phyloP scores from a whole-genome alignment of 2,888 invertebrate species.

The Torymus texanus region DNA sequence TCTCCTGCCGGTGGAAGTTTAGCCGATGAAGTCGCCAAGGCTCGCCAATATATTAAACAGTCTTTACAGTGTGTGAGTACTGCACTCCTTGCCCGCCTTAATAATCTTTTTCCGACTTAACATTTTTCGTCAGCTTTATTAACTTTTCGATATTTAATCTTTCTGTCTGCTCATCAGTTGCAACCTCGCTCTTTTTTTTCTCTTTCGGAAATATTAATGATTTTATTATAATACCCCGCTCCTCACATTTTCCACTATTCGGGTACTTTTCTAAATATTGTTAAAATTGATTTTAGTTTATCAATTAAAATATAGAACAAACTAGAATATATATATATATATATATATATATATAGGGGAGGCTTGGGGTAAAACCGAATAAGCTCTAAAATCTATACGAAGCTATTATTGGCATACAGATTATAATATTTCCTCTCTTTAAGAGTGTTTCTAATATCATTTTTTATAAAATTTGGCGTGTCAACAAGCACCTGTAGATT shows the following conservation, averaged over 20 bases:
- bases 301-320: no score
- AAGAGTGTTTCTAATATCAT: no score
- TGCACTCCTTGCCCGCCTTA: slow-evolving; percentile 40
- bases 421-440: no score
- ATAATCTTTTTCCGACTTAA: slow-evolving; percentile 38
- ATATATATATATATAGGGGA: no score
- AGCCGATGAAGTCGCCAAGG: slow-evolving; percentile 90
- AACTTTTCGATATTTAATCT: slow-evolving; percentile 36
- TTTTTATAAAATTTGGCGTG: no score
- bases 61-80: slow-evolving; percentile 77
- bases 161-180: background rate
- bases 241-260: background rate
- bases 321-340: no score
- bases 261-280: no score
- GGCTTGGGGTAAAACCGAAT: no score
- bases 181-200: background rate
- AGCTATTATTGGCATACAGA: no score
- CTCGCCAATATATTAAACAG: slow-evolving; percentile 86
- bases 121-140: slow-evolving; percentile 41
- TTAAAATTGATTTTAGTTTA: no score
- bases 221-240: background rate
- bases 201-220: background rate
- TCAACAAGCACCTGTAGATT: no score
- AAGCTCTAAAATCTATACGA: no score
- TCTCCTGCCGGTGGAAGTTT: slow-evolving; percentile 75